Evolutionary conservation across 2,113 vertebrate species (phyloP).

Genomic region (Mixornis gularis): DNA sequence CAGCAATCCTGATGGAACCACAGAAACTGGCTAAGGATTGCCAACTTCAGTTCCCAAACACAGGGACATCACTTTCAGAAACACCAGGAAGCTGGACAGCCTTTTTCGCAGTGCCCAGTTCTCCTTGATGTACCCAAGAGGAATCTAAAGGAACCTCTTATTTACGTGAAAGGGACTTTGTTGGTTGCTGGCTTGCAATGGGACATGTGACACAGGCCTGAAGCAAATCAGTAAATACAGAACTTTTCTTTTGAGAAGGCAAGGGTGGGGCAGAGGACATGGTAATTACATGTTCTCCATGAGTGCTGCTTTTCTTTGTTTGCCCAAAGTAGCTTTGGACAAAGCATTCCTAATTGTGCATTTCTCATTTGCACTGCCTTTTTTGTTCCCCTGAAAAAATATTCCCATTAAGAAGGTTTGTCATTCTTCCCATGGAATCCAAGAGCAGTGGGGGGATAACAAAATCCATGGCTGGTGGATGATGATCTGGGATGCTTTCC

Average conservation of each 20-base stretch:
- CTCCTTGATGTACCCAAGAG: neutral
- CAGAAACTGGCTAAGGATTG: neutral
- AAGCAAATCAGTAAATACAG: slow-evolving; percentile 27
- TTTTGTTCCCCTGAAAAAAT: neutral
- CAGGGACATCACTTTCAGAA: neutral
- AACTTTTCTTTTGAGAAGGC: slow-evolving; percentile 28
- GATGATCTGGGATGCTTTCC: neutral
- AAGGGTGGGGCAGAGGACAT: slow-evolving; percentile 1
- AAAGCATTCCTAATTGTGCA: neutral
- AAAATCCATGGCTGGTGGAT: neutral
- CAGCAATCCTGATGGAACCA: neutral
- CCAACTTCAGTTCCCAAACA: neutral
- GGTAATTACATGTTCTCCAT: slow-evolving; percentile 9
- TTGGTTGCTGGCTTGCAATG: neutral
- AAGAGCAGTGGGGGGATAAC: neutral
- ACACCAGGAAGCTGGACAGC: neutral
- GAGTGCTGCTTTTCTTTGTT: neutral
- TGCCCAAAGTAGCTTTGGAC: neutral
- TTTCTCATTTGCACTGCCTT: neutral
- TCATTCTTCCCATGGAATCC: neutral
- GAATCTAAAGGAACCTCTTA: neutral
- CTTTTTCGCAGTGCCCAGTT: neutral
- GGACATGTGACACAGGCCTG: slow-evolving; percentile 4
- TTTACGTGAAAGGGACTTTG: neutral
- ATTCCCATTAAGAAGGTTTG: neutral